A percentile compares a stretch with the other conserved stretches of the same genome.
phyloP scores from a whole-genome alignment of 2,113 vertebrate genomes.

The Triplophysa tibetana region DNA sequence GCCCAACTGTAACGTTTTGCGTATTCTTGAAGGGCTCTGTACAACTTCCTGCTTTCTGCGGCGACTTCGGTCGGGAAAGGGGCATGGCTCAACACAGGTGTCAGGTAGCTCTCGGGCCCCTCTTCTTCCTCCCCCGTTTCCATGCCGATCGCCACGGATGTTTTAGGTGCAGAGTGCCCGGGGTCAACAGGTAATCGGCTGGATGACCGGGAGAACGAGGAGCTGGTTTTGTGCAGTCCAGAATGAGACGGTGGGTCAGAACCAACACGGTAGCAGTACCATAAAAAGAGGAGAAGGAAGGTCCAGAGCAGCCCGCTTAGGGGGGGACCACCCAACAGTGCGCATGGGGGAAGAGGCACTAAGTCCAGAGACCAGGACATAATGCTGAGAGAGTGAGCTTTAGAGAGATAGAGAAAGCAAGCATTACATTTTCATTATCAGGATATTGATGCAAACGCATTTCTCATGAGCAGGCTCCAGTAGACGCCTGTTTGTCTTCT shows the following conservation, averaged over 20 bases:
- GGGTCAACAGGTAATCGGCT: slow-evolving; percentile 62
- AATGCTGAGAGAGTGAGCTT: slow-evolving; percentile 51
- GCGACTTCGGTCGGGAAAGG: slow-evolving; percentile 73
- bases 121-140: slow-evolving; percentile 72
- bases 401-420: background rate
- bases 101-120: slow-evolving; percentile 66
- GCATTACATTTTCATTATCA: background rate
- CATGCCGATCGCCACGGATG: slow-evolving; percentile 66
- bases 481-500: background rate
- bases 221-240: slow-evolving; percentile 65
- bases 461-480: background rate
- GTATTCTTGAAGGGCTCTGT: slow-evolving; percentile 81
- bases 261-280: slow-evolving; percentile 87
- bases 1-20: slow-evolving; percentile 89
- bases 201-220: slow-evolving; percentile 64
- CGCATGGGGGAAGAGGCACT: slow-evolving; percentile 66
- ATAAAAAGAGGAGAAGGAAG: slow-evolving; percentile 82
- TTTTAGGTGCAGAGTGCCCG: slow-evolving; percentile 61
- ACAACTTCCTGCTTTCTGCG: slow-evolving; percentile 77
- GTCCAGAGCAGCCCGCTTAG: slow-evolving; percentile 81
- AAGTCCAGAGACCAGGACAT: slow-evolving; percentile 77
- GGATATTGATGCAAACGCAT: background rate
- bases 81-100: slow-evolving; percentile 73
- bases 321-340: slow-evolving; percentile 73
- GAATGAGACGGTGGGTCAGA: slow-evolving; percentile 69